These are phyloP conservation scores for Saccostrea glomerata DNA, from an alignment of 1,140 invertebrate species.

Conservation along the genomic window DNA sequence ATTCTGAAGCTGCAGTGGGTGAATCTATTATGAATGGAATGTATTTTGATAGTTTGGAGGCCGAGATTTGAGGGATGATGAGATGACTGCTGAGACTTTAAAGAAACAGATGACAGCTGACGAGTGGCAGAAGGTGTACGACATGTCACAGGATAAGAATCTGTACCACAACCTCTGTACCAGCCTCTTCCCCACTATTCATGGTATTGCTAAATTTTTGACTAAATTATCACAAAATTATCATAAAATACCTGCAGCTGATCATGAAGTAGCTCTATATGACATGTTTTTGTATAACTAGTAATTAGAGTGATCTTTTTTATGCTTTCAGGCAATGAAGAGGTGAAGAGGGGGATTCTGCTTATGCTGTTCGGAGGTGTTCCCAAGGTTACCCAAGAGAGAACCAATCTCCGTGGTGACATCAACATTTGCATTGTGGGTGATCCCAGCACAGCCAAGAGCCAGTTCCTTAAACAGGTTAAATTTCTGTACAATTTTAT, in stretches of 20 bases:
- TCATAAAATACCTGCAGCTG: not conserved
- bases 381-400: conserved; percentile 95
- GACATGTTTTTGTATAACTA: not conserved
- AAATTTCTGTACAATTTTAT: not conserved
- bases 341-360: conserved; percentile 96
- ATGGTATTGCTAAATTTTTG: conserved; percentile 83
- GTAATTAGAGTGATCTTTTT: too few species aligned
- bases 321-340: conserved; percentile 86
- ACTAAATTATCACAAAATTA: not conserved
- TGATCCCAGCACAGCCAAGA: conserved; percentile 99
- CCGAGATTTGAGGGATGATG: conserved; percentile 77
- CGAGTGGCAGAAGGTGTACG: conserved; percentile 97
- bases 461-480: conserved; percentile 95
- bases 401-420: conserved; percentile 92
- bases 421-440: conserved; percentile 99
- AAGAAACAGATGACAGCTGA: conserved; percentile 96
- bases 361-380: conserved; percentile 99
- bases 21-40: too few species aligned
- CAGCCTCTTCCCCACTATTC: conserved; percentile 97
- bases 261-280: not conserved
- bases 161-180: conserved; percentile 93
- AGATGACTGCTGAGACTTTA: conserved; percentile 90
- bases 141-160: conserved; percentile 97
- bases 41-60: conserved; percentile 79
- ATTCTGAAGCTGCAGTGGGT: too few species aligned